Percentiles rank a stretch among this genome's conserved stretches.
Conservation (phyloP, 2,888 invertebrate species). For the Antheraea yamamai region DNA sequence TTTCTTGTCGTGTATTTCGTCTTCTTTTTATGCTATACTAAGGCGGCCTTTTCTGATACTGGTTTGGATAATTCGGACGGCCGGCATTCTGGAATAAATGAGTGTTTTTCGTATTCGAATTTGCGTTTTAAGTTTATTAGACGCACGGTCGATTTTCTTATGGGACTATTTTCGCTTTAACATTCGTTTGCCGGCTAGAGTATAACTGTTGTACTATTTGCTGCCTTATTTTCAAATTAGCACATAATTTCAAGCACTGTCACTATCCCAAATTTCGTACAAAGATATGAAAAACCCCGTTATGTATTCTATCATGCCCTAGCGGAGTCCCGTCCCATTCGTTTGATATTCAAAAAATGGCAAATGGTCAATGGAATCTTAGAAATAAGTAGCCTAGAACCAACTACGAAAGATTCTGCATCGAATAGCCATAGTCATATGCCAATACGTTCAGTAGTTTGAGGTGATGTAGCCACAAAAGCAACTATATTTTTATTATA, state of each 20-base stretch:
- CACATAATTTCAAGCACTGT: neutral
- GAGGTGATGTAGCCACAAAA: too few species aligned
- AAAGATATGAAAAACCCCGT: too few species aligned
- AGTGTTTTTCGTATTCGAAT: conserved; percentile 47
- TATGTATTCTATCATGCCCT: too few species aligned
- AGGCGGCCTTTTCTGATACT: conserved; percentile 66
- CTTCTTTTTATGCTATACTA: conserved; percentile 51
- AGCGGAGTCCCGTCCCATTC: too few species aligned
- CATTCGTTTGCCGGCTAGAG: neutral
- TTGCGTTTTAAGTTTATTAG: neutral
- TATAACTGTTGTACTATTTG: neutral
- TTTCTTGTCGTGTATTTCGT: conserved; percentile 63
- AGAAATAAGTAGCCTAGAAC: too few species aligned
- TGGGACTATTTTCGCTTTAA: neutral
- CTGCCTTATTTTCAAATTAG: neutral
- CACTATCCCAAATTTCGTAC: too few species aligned
- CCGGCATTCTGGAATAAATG: conserved; percentile 60
- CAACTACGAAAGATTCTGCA: too few species aligned
- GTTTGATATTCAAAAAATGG: too few species aligned
- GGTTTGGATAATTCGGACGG: conserved; percentile 61
- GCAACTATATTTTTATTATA: too few species aligned
- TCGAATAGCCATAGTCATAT: too few species aligned
- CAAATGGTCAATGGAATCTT: too few species aligned
- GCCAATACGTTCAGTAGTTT: too few species aligned
- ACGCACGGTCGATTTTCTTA: neutral